Base-by-base conservation (phyloP, 1,140 invertebrate species). In the Heliconius eleuchia region DNA sequence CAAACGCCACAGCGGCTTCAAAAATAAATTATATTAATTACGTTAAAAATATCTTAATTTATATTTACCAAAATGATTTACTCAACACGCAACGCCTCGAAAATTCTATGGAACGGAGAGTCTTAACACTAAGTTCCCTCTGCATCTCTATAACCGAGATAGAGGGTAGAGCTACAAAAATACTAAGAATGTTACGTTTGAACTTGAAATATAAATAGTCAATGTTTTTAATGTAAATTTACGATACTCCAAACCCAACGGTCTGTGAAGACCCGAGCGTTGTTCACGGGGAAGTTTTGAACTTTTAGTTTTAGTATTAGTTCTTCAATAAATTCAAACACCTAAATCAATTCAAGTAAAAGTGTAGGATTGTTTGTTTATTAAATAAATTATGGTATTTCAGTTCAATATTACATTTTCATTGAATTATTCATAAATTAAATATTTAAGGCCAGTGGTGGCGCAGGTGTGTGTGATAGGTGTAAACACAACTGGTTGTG, bases 311-410 rank as follows among this genome's bases (percentile, higher is more conserved):
- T 66, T 30, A 66, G 23, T 66, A 66, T 66, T 27, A 66, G 60
- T 66, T 66, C 60, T 66, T 66, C 27, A 66, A 66, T 30, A 66
- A 66, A 66, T 66, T 30, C 27, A 30, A 66, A 66, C 60, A 66
- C 23, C 60, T 66, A 66, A 66, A 66, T 66, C 60, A 66, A 66
- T 66, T 66, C 27, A 27, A 30, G 60, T 16, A 66, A 5, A 66
- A 66, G 23, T 66, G 3, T 27, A 23, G 27, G 4, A 66, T 30
- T 66, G 27, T 66, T 66, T 27, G 27, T 13, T 66, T 66, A 30
- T 3, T 66, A 30, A 66, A 66, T 9, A 30, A 66, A 66, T 66
- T 13, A 66, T 27, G 30, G 55, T 9, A 23, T 57, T n/a, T 57
- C 7, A 57, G n/a, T 57, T 11, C 4, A 46, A 13, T 46, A 46